Evolutionary conservation across 1,140 invertebrate species (phyloP).

Genomic region (Caenorhabditis remanei): DNA sequence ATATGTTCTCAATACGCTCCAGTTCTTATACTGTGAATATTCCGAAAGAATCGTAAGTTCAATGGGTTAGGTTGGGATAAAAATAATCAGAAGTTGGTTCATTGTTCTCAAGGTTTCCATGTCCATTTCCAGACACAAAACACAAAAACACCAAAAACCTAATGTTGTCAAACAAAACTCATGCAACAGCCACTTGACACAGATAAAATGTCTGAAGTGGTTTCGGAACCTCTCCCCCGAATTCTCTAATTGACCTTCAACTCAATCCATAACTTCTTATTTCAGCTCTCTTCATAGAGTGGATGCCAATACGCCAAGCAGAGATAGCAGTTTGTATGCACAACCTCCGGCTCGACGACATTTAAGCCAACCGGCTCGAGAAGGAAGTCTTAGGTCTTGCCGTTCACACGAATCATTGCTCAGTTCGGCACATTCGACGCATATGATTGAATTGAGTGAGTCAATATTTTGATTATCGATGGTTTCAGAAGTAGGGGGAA

Average conservation of each 20-base stretch:
- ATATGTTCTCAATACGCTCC: conserved; percentile 37
- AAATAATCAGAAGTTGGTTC: no score
- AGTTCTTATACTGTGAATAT: conserved; percentile 50
- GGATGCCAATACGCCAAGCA: conserved; percentile 48
- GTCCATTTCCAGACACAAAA: no score
- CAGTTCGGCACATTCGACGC: conserved; percentile 65
- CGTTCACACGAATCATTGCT: conserved; percentile 69
- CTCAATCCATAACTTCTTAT: background rate
- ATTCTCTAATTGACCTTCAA: background rate
- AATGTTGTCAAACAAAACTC: background rate
- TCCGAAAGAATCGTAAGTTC: conserved; percentile 40
- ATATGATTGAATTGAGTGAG: conserved; percentile 70
- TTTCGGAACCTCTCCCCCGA: background rate
- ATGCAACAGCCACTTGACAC: conserved; percentile 26
- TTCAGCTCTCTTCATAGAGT: conserved; percentile 41
- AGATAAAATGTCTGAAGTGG: conserved; percentile 29
- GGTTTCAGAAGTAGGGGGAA: no score
- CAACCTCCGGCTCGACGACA: conserved; percentile 50
- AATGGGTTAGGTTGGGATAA: background rate
- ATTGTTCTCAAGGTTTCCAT: background rate
- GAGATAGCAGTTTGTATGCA: conserved; percentile 44
- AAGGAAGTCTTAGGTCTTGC: conserved; percentile 63
- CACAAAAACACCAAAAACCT: no score
- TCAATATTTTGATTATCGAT: background rate
- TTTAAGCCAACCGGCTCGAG: conserved; percentile 55